Evolutionary conservation across 1,140 invertebrate genomes (phyloP).

Genomic region (Thalassaphorura encarpata): DNA sequence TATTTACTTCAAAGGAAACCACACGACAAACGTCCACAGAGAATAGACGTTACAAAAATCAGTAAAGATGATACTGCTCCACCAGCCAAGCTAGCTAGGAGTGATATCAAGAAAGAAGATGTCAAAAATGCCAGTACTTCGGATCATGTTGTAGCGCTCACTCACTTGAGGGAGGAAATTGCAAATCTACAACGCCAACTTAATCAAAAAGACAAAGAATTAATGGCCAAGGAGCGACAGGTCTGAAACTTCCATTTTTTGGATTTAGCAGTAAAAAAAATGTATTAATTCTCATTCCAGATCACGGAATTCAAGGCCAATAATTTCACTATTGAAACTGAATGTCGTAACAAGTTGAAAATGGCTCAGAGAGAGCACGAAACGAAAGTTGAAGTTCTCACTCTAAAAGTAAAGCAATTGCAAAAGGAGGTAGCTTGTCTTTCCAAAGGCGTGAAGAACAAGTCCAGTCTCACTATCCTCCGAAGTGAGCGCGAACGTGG

Average conservation of each 20-base stretch:
- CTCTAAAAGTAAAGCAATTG: constrained; percentile 58
- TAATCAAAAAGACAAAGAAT: constrained; percentile 67
- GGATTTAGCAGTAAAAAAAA: no score
- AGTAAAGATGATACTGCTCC: constrained; percentile 41
- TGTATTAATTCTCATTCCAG: constrained; percentile 42
- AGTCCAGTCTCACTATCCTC: constrained; percentile 20
- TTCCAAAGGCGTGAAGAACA: constrained; percentile 64
- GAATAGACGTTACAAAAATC: constrained; percentile 58
- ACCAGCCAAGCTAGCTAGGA: constrained; percentile 31
- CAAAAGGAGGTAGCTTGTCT: constrained; percentile 74
- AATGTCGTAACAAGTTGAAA: constrained; percentile 73
- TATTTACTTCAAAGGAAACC: constrained; percentile 18
- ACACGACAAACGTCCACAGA: constrained; percentile 52
- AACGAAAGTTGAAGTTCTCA: constrained; percentile 64
- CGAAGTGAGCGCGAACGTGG: constrained; percentile 3
- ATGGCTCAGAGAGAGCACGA: constrained; percentile 67
- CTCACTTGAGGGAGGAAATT: constrained; percentile 75
- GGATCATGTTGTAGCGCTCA: constrained; percentile 32
- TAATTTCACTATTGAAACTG: constrained; percentile 76
- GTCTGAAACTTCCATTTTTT: no score
- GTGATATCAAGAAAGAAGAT: background rate
- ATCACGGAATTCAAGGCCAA: constrained; percentile 87
- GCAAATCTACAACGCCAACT: constrained; percentile 84
- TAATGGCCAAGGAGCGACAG: constrained; percentile 83
- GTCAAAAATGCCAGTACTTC: constrained; percentile 8